A percentile compares a stretch with the other conserved stretches of the same genome.
Conservation (phyloP, 2,888 invertebrate genomes). For the Alviniconcha strummeri region DNA sequence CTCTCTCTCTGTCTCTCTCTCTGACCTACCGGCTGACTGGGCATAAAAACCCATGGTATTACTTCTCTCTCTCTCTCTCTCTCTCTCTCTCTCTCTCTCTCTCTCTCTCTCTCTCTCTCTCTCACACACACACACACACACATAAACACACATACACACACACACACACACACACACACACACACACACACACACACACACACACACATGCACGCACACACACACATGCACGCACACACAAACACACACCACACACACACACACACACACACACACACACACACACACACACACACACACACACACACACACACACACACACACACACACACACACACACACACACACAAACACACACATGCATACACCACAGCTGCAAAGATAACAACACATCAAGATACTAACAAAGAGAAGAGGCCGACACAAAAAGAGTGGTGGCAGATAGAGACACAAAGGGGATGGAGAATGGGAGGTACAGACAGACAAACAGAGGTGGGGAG, state of each 20-base stretch:
- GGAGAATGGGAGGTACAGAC: not conserved
- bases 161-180: slow-evolving; percentile 15
- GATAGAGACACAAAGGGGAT: not conserved
- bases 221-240: not conserved
- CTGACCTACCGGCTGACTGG: not conserved
- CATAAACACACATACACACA: not conserved
- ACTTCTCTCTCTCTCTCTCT: not conserved
- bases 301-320: not conserved
- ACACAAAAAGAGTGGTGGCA: not conserved
- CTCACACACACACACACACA: slow-evolving; percentile 6
- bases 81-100: not conserved
- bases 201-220: slow-evolving; percentile 6
- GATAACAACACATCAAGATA: not conserved
- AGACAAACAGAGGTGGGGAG: not conserved
- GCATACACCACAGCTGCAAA: not conserved
- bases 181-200: not conserved
- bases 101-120: not conserved
- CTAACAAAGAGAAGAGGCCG: not conserved
- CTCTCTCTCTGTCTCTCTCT: not conserved
- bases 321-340: not conserved
- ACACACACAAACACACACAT: slow-evolving; percentile 18
- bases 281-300: slow-evolving; percentile 22
- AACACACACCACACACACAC: not conserved
- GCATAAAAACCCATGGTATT: not conserved
- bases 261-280: not conserved